Evolutionary conservation across 2,888 invertebrate genomes (phyloP), one percentile per base, ranked within the genome.

Genomic region (Anoplius nigerrimus): DNA sequence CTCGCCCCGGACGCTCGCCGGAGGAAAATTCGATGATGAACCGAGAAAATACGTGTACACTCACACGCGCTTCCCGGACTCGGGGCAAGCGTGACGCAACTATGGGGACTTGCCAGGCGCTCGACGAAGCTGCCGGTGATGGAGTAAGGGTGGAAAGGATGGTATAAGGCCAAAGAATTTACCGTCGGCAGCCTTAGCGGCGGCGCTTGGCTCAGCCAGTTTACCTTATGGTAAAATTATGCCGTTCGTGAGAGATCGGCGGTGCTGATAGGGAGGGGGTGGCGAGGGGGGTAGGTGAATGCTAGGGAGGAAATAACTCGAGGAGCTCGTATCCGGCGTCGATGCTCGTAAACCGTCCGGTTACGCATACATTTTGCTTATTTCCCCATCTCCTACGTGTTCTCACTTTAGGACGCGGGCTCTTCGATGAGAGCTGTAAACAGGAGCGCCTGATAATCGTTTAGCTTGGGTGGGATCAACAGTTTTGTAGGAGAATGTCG

Each of bases 151-250:
- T 11, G 11, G 43, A 13, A 15, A 6, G 52, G 48, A 55, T 54
- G 64, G 62, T 57, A 56, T 71, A 68, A 69, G 66, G 63, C 62
- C 62, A 68, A 71, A 60, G 62, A 71, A 71, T 71, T 68, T 71
- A 71, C 63, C 42, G 42, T 2, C 27, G 15, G 34, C 46, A 48
- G 58, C 22, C n/a, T 42, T 21, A 16, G 5, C 22, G 1, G n/a
- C 3, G 11, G 20, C 5, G n/a, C n/a, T 20, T 59, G 51, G 42
- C 18, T 46, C 3, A 42, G 34, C 63, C 74, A 71, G 74, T 66
- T 72, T 73, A 72, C 75, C 77, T 81, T 75, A 79, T 72, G 71
- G 72, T 57, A 65, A 71, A 80, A 81, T 80, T 81, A 81, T 81
- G 70, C 80, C 61, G 74, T 48, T 53, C 45, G 52, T 61, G 52